Evolutionary conservation across 2,113 vertebrate species (phyloP).

Genomic region (Steatornis caripensis): DNA sequence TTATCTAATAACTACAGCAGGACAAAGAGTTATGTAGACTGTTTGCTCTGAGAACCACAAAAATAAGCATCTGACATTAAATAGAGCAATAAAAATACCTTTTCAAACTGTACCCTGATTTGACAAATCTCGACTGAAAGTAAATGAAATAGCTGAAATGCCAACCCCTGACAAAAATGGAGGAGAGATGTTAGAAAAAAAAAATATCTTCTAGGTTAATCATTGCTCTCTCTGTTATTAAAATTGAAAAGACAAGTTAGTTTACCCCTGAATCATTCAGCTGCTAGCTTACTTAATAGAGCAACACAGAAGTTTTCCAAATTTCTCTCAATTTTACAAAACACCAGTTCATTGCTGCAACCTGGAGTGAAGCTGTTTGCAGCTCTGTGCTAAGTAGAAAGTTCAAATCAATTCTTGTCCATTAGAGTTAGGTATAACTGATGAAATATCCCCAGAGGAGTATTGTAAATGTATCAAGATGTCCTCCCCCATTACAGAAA

Average conservation of each 20-base stretch:
- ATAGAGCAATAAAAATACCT: not conserved
- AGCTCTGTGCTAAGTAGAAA: conserved; percentile 80
- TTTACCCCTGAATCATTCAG: conserved; percentile 53
- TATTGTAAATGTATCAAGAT: conserved; percentile 80
- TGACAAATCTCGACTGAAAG: not conserved
- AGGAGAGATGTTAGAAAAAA: conserved; percentile 19
- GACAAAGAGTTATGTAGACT: not conserved
- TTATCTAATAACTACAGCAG: not conserved
- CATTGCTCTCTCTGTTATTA: conserved; percentile 61
- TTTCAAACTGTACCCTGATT: not conserved
- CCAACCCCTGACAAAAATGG: conserved; percentile 26
- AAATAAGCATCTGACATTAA: not conserved
- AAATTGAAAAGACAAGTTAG: conserved; percentile 48
- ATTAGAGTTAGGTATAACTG: conserved; percentile 86
- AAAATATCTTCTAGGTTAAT: conserved; percentile 32
- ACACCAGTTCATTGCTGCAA: conserved; percentile 63
- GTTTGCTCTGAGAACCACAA: not conserved
- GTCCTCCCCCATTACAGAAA: conserved; percentile 82
- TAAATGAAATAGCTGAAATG: conserved; percentile 43
- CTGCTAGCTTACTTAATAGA: conserved; percentile 57
- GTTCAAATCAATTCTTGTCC: conserved; percentile 87
- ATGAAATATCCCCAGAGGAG: conserved; percentile 83
- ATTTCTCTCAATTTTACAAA: conserved; percentile 80
- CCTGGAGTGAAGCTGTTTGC: conserved; percentile 79
- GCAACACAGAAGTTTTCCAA: conserved; percentile 66